Base-by-base conservation (phyloP, 2,797 vertebrate species). In the Falco peregrinus region DNA sequence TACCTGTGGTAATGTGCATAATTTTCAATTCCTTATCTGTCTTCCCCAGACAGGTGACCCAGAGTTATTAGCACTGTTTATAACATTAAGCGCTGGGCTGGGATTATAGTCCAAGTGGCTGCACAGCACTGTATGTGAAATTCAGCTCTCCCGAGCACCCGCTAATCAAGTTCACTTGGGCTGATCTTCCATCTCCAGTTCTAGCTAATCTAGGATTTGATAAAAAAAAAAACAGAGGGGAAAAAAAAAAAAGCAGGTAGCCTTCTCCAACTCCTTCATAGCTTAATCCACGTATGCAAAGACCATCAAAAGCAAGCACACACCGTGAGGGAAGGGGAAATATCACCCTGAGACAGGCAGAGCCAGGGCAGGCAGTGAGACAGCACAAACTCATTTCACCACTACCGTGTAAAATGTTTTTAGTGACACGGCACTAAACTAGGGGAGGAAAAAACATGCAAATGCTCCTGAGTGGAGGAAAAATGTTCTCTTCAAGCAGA, bases 1-100 rank as follows among this genome's bases (percentile, higher is more conserved):
- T 96, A 96, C 91, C 91, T 82, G 59, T 90, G 88, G 84, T 96
- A 95, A 95, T 94, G 64, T 84, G 87, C 68, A 81, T 97, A 97
- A 97, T 96, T 97, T 97, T 91, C 93, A 96, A 90, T 94, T 97
- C 90, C 97, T 98, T 98, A 97, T 98, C 97, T 97, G 90, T 86
- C 89, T 95, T 92, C 84, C 89, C 64, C 97, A 98, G 97, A 95
- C 94, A 97, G 96, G 96, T 96, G 95, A 97, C 97, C 97, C 91
- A 83, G 96, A 93, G 91, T 98, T 97, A 97, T 95, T 97, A 98
- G 65, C 61, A 45, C 84, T 89, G 96, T 96, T 97, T 97, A 88
- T 89, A 85, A 92, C 88, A 95, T 97, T 97, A 97, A 97, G 73
- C 79, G 71, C 90, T 80, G 84, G 93, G 68, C 87, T 96, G 93